Evolutionary conservation across 2,888 invertebrate genomes (phyloP).

Genomic region (Tridacna gigas): DNA sequence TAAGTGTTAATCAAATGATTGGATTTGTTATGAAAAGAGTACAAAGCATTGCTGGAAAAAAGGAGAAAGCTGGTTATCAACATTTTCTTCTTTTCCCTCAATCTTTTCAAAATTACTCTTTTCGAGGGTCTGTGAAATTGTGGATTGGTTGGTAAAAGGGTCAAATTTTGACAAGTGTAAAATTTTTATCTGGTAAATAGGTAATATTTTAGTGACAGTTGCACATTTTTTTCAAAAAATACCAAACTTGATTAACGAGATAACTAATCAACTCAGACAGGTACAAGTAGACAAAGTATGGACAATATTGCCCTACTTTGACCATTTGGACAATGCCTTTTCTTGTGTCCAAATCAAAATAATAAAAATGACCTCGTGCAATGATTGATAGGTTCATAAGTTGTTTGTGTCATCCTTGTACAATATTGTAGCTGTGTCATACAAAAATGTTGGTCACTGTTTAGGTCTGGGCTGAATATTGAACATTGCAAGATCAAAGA

Average conservation of each 20-base stretch:
- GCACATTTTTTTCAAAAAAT: slow-evolving; percentile 16
- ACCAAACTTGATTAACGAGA: slow-evolving; percentile 37
- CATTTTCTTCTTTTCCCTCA: too few species aligned
- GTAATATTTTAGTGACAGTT: slow-evolving; percentile 11
- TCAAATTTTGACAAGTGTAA: too few species aligned
- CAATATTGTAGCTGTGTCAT: slow-evolving; percentile 8
- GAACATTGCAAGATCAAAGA: too few species aligned
- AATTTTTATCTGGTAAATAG: too few species aligned
- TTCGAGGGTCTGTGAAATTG: too few species aligned
- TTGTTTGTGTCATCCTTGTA: slow-evolving; percentile 13
- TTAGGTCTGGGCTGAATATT: too few species aligned
- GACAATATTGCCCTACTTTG: slow-evolving; percentile 23
- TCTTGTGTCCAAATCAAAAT: slow-evolving; percentile 5
- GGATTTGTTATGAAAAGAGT: too few species aligned
- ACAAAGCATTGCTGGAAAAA: too few species aligned
- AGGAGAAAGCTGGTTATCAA: too few species aligned
- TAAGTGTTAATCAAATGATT: too few species aligned
- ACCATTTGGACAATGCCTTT: slow-evolving; percentile 17
- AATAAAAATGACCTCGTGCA: slow-evolving; percentile 13
- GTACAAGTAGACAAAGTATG: slow-evolving; percentile 25
- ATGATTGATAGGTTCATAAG: slow-evolving; percentile 18
- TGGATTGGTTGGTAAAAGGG: too few species aligned
- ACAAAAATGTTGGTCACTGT: not conserved
- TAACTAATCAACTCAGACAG: slow-evolving; percentile 50
- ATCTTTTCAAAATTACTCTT: too few species aligned